Evolutionary conservation across 1,140 invertebrate species (phyloP), one percentile per base, ranked within the genome.

Genomic region (Plectus sambesii): DNA sequence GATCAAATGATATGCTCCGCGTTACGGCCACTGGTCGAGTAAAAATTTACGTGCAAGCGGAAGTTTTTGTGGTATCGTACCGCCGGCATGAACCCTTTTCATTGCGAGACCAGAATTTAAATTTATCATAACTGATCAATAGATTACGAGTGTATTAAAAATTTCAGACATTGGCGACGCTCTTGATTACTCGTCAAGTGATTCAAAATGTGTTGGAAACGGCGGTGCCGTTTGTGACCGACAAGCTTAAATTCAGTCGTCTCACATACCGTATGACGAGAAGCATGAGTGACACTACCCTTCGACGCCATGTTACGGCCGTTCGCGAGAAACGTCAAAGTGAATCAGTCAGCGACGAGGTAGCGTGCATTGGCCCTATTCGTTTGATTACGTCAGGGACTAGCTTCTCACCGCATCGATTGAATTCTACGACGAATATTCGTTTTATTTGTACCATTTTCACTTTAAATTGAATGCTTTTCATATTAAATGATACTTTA

Each of bases 181-280:
- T 92, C 44, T 72, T 96, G 35, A 89, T 96, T 65, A 87, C 87
- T 0, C 78, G 88, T 17, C 89, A 94, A 76, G 80, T 94, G 12
- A 83, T 93, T 49, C 87, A 87, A 2, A 93, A 93, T 68, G 69
- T 93, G 19, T 85, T 87, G 59, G 88, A 93, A 70, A 89, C 87
- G 0, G 81, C 85, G 0, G 68, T 89, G 43, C 87, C 88, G 0
- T 92, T 87, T 63, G 65, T 90, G 4, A 56, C 69, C 2, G 70
- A 70, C 54, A 69, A 73, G 45, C 53, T 68, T 5, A 66, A 66
- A 39, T 62, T 71, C 37, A 64, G 63, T 46, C 60, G 69, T 3
- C 63, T 29, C 15, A 58, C 24, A 0, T 71, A 70, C 46, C 62
- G 69, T 42, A 67, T 73, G 49, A 69, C 68, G 1, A 58, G 56